Evolutionary conservation across 2,113 vertebrate species (phyloP).

Genomic region (Sinocyclocheilus anshuiensis): DNA sequence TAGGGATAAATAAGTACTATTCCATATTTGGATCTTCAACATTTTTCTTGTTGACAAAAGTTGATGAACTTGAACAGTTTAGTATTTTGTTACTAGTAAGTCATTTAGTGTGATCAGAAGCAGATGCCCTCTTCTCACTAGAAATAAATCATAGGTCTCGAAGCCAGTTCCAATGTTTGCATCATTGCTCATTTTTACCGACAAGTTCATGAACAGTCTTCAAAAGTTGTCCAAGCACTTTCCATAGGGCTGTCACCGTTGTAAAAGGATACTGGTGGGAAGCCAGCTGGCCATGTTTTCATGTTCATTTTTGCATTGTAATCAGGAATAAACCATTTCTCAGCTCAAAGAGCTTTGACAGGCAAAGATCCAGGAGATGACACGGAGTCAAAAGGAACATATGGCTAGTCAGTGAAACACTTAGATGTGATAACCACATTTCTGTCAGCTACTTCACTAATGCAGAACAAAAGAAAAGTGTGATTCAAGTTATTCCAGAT

Average conservation of each 20-base stretch:
- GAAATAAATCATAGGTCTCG: neutral
- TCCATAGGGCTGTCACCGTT: neutral
- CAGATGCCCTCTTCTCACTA: neutral
- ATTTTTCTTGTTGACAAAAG: constrained; percentile 4
- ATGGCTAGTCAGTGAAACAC: neutral
- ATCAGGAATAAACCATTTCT: neutral
- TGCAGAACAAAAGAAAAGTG: neutral
- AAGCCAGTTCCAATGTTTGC: neutral
- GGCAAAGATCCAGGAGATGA: constrained; percentile 17
- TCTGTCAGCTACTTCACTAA: neutral
- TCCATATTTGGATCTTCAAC: neutral
- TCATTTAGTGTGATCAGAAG: constrained; percentile 8
- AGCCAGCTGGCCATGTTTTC: constrained; percentile 34
- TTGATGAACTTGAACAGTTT: neutral
- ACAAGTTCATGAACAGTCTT: constrained; percentile 23
- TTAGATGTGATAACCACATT: neutral
- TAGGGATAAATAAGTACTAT: neutral
- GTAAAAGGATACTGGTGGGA: constrained; percentile 20
- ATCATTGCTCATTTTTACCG: constrained; percentile 18
- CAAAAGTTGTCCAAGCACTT: constrained; percentile 7
- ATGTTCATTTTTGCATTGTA: constrained; percentile 14
- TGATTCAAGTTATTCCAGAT: constrained; percentile 15
- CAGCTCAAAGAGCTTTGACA: neutral
- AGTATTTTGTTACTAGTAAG: constrained; percentile 6
- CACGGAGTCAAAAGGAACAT: neutral